Conservation (phyloP, 2,113 vertebrate species). For the Microcebus murinus region DNA sequence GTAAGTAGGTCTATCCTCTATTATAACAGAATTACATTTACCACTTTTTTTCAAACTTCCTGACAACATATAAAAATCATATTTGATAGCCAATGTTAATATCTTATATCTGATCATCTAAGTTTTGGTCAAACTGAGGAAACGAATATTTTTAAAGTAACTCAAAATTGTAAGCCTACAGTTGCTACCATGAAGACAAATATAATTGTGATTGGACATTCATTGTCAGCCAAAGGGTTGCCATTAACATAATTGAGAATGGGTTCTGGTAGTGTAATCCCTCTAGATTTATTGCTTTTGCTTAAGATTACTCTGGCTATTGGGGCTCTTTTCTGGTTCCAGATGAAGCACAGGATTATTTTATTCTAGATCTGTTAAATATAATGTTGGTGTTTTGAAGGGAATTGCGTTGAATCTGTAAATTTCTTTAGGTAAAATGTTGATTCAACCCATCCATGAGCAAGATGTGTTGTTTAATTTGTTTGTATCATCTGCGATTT, state of each 20-base stretch:
- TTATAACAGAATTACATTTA: neutral
- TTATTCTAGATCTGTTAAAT: too few relatives aligned
- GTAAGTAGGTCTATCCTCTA: neutral
- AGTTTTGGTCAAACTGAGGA: neutral
- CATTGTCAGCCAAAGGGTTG: neutral
- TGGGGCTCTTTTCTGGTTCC: too few relatives aligned
- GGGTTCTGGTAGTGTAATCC: too few relatives aligned
- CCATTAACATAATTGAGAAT: constrained; percentile 45
- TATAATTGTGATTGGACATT: neutral
- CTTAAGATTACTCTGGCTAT: too few relatives aligned
- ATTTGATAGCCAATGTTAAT: neutral
- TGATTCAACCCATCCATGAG: too few relatives aligned
- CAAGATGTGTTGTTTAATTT: too few relatives aligned
- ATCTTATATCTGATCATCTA: neutral
- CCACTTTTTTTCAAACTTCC: neutral
- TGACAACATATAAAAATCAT: constrained; percentile 17
- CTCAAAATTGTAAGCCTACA: neutral
- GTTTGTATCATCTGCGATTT: too few relatives aligned
- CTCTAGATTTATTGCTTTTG: too few relatives aligned
- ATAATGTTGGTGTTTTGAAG: too few relatives aligned
- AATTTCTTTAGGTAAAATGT: too few relatives aligned
- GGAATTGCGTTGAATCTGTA: too few relatives aligned
- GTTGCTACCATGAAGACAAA: neutral
- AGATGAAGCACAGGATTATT: too few relatives aligned
- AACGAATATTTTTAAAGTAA: constrained; percentile 4